Evolutionary conservation across 1,140 invertebrate genomes (phyloP), one percentile per base, ranked within the genome.

Genomic region (Drosophila bocki): DNA sequence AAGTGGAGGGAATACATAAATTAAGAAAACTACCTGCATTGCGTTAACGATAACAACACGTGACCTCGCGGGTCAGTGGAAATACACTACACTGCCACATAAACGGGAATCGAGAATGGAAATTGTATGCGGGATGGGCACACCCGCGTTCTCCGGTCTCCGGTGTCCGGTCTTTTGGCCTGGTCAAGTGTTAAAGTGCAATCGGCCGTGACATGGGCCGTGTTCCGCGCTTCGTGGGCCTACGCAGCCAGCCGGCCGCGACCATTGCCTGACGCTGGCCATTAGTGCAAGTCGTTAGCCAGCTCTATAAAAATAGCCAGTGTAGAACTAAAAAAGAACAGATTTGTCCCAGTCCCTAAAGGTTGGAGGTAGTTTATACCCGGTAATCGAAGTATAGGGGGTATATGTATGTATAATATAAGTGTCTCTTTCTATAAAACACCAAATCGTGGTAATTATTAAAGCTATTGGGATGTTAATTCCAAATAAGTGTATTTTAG

Each of bases 131-230:
- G 42, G 50, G 74, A 35, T 37, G 53, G 39, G 19, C 76, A 78
- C 64, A 78, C 75, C 65, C 75, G 70, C 70, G 29, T 69, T 41
- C 35, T 22, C 35, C 53, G 32, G 29, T 65, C 29, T 67, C 15
- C 53, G 19, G 67, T 72, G 53, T 59, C 67, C 53, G 67, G 64
- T 62, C 32, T 54, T 77, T 59, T 65, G 60, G 53, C 45, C 84
- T 84, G 84, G 85, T 81, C 84, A 90, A 88, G 84, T 88, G 84
- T 90, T 85, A 88, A 88, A 90, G 78, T 84, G 84, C 84, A 88
- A 90, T 88, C 77, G 85, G 78, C 74, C 81, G 85, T 80, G 87
- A 88, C 77, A 61, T 50, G 67, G 78, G 65, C 67, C 54, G 75
- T 56, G 62, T 56, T 41, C 41, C 39, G 42, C 54, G 56, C 41